Evolutionary conservation across 2,797 vertebrate species (phyloP).

Genomic region (Hippoglossus hippoglossus): DNA sequence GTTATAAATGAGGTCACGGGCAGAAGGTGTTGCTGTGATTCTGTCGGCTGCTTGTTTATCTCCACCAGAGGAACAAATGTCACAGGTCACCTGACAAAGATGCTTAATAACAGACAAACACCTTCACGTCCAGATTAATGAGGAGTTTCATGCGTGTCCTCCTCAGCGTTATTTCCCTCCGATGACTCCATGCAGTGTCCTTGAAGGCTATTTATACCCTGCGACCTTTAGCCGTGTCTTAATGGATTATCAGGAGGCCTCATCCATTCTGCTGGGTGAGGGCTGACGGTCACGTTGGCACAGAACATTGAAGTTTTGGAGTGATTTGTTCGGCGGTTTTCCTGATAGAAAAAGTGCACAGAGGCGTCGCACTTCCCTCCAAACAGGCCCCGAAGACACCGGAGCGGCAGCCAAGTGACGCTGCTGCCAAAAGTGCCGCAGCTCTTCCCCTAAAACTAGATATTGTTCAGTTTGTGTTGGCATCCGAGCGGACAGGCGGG

Average conservation of each 20-base stretch:
- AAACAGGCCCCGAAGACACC: constrained; percentile 71
- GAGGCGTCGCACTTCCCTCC: constrained; percentile 45
- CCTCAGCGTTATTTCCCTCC: constrained; percentile 25
- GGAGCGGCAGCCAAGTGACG: constrained; percentile 74
- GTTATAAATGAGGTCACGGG: constrained; percentile 11
- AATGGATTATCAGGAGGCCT: constrained; percentile 79
- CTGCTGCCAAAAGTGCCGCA: constrained; percentile 65
- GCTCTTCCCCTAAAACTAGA: constrained; percentile 73
- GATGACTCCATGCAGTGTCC: constrained; percentile 50
- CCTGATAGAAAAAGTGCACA: constrained; percentile 28
- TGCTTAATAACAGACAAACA: constrained; percentile 48
- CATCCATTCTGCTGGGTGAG: constrained; percentile 71
- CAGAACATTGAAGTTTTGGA: constrained; percentile 64
- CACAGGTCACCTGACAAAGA: constrained; percentile 43
- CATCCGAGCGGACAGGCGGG: constrained; percentile 64
- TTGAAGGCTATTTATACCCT: constrained; percentile 79
- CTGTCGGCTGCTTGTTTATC: constrained; percentile 14
- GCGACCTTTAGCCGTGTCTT: constrained; percentile 72
- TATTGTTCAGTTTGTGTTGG: constrained; percentile 66
- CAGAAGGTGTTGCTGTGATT: no score
- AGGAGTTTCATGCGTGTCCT: constrained; percentile 53
- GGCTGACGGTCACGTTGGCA: constrained; percentile 71
- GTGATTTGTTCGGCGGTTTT: constrained; percentile 52
- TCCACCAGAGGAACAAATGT: constrained; percentile 17
- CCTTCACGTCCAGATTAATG: constrained; percentile 72